Evolutionary conservation across 2,113 vertebrate species (phyloP).

Genomic region (Callionymus lyra): DNA sequence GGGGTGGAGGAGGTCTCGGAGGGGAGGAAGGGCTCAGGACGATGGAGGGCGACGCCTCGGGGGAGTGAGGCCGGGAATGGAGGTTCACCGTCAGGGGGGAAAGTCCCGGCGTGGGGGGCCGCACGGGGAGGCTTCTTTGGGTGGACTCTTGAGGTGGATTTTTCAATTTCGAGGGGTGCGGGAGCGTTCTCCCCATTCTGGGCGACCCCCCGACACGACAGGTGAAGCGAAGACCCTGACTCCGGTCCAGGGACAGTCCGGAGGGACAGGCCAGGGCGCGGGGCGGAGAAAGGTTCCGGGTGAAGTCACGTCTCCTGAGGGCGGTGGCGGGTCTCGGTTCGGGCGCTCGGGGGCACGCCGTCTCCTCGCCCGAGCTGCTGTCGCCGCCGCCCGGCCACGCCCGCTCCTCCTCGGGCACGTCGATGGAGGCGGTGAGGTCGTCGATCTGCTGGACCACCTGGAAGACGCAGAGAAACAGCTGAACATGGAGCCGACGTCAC

Average conservation of each 20-base stretch:
- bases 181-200: conserved; percentile 1
- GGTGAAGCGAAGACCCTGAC: conserved; percentile 10
- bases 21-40: conserved; percentile 18
- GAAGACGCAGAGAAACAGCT: conserved; percentile 17
- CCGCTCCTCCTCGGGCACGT: conserved; percentile 52
- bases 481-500: background rate
- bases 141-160: conserved; percentile 13
- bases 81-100: conserved; percentile 52
- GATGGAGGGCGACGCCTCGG: conserved; percentile 27
- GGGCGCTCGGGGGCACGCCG: conserved; percentile 1
- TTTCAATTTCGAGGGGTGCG: background rate
- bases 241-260: conserved; percentile 10
- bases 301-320: conserved; percentile 15
- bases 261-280: conserved; percentile 20
- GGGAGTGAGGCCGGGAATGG: conserved; percentile 36
- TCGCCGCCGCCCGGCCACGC: conserved; percentile 13
- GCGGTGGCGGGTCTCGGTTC: conserved; percentile 6
- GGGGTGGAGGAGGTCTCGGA: conserved; percentile 28
- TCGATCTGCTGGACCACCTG: conserved; percentile 75
- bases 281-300: conserved; percentile 27
- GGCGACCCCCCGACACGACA: conserved; percentile 9
- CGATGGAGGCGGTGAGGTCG: conserved; percentile 64
- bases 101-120: conserved; percentile 53
- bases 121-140: conserved; percentile 28
- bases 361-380: conserved; percentile 40